Evolutionary conservation across 2,113 vertebrate species (phyloP), one percentile per base, ranked within the genome.

Genomic region (Pseudopodoces humilis): DNA sequence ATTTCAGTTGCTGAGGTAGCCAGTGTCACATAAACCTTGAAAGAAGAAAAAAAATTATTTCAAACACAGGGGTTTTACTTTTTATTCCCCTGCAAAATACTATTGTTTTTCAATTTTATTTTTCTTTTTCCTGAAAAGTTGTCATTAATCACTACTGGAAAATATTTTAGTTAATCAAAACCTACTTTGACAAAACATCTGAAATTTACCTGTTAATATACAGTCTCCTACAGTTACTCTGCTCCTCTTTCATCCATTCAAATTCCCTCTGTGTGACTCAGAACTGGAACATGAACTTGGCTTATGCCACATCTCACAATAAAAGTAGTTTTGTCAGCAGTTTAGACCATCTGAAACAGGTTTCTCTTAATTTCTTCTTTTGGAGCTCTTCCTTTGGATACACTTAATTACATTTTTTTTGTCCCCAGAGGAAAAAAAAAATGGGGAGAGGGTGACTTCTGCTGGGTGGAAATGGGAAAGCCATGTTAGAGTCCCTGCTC

Each of bases 361-460:
- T 65, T 92, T 76, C 55, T 72, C 21, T 74, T 75, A 10, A 53
- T 92, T 87, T 93, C 22, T 82, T 55, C 39, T 62, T 83, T 65
- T 53, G 37, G 43, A 93, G 27, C 9, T 53, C 35, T 86, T 58
- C 7, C 18, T 15, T 69, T 74, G 33, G 50, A 77, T 59, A 21
- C 59, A 50, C 23, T 69, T 50, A 50, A 65, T 77, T 77, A 94
- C 74, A 88, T 50, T 70, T n/a, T 56, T 64, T 65, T 44, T 86
- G 31, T 78, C 47, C 43, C 50, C 27, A 31, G 30, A 76, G 64
- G 19, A 10, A 15, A 39, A 86, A 86, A 63, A 90, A 58, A 53
- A 27, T 37, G 68, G 15, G 35, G 19, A 88, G 37, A 96, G 50
- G 24, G 55, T 92, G 95, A 94, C 88, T 95, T 81, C 94, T 96